A percentile compares a stretch with the other conserved stretches of the same genome.
phyloP scores from a whole-genome alignment of 1,140 invertebrate species.

The Leucophenga varia region DNA sequence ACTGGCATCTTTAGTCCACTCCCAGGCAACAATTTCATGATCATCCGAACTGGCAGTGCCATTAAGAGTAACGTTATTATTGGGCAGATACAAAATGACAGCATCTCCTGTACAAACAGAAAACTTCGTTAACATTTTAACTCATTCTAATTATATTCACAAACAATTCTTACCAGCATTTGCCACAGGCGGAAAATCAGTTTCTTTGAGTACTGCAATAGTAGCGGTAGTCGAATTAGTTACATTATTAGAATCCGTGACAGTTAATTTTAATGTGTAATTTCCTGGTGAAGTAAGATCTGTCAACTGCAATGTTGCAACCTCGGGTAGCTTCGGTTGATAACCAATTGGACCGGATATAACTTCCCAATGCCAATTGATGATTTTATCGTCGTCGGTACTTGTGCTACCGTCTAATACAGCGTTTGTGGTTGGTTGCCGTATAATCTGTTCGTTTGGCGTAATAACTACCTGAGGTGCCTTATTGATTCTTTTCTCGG shows the following conservation, averaged over 20 bases:
- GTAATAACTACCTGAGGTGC: conserved; percentile 84
- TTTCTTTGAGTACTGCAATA: conserved; percentile 87
- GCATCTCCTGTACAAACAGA: conserved; percentile 68
- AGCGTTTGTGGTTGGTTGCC: conserved; percentile 84
- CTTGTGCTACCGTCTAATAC: conserved; percentile 80
- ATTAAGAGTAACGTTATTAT: conserved; percentile 84
- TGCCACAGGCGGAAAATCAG: conserved; percentile 91
- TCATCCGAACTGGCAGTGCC: conserved; percentile 91
- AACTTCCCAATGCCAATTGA: conserved; percentile 89
- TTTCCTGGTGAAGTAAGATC: conserved; percentile 83
- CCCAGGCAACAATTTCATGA: conserved; percentile 88
- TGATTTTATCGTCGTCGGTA: conserved; percentile 80
- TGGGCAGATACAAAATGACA: conserved; percentile 86
- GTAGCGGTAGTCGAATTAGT: conserved; percentile 85
- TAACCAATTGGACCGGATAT: conserved; percentile 83
- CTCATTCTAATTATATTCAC: neutral
- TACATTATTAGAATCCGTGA: conserved; percentile 87
- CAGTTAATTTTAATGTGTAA: conserved; percentile 91
- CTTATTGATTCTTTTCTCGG: conserved; percentile 82
- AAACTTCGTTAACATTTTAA: neutral
- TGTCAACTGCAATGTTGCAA: conserved; percentile 80
- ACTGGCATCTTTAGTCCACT: conserved; percentile 88
- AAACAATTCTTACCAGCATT: conserved; percentile 69
- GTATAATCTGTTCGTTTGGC: conserved; percentile 80
- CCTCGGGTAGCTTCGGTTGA: conserved; percentile 74